These are phyloP conservation scores for Cenopis cana DNA, from an alignment of 2,888 invertebrate genomes.

Conservation along the genomic window DNA sequence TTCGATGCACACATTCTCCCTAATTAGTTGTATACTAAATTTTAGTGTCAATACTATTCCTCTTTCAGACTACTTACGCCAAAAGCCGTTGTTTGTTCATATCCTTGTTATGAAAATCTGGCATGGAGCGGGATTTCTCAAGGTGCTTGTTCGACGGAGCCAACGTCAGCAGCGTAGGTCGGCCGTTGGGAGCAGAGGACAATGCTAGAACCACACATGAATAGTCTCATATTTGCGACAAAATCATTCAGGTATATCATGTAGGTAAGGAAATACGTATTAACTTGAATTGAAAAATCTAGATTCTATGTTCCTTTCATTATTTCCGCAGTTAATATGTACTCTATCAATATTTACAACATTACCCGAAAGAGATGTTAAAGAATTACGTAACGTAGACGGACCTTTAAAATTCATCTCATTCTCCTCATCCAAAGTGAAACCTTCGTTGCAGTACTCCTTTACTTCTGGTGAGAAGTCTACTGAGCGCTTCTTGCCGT, in stretches of 20 bases:
- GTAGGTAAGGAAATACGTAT: too few species aligned
- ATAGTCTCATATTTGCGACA: background rate
- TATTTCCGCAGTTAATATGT: too few species aligned
- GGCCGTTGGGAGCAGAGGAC: constrained; percentile 60
- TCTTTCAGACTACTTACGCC: constrained; percentile 85
- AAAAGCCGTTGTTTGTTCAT: constrained; percentile 89
- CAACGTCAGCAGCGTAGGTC: constrained; percentile 75
- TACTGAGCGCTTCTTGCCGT: constrained; percentile 69
- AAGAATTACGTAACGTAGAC: background rate
- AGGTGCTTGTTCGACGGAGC: constrained; percentile 85
- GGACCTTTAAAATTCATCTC: constrained; percentile 53
- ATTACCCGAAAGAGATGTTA: too few species aligned
- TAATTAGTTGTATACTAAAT: too few species aligned
- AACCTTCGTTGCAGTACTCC: constrained; percentile 64
- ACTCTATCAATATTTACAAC: too few species aligned
- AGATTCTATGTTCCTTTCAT: too few species aligned
- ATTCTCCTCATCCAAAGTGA: constrained; percentile 61
- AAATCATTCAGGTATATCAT: too few species aligned
- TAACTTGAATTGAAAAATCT: too few species aligned
- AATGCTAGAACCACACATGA: constrained; percentile 27
- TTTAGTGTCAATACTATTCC: too few species aligned
- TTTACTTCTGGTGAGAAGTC: constrained; percentile 66
- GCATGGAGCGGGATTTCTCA: constrained; percentile 93
- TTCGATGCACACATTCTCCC: too few species aligned
- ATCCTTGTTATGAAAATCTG: constrained; percentile 90